A percentile compares a stretch with the other conserved stretches of the same genome.
Evolutionary conservation across 2,888 invertebrate species (phyloP).

Genomic region (Podotricha telesiphe): DNA sequence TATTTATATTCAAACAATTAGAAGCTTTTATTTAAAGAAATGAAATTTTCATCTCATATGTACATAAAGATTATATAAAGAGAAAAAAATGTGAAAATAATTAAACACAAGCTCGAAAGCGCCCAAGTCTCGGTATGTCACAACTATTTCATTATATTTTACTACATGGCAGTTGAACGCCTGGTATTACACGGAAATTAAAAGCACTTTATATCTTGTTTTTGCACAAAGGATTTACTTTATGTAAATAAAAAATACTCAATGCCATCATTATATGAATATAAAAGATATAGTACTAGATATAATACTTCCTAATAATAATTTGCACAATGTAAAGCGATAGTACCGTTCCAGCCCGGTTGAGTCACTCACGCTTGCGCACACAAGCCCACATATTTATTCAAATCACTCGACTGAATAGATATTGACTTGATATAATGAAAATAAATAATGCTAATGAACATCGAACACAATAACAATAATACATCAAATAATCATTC

Average conservation of each 20-base stretch:
- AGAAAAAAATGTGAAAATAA: conserved; percentile 11
- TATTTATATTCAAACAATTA: too few species aligned
- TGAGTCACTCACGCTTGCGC: not conserved
- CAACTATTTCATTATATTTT: conserved; percentile 20
- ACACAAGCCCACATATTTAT: conserved; percentile 20
- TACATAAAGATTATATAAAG: not conserved
- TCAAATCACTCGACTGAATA: conserved; percentile 18
- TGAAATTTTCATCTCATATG: too few species aligned
- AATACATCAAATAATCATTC: conserved; percentile 16
- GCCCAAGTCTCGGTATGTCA: not conserved
- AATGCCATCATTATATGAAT: too few species aligned
- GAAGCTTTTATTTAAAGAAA: too few species aligned
- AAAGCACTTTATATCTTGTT: conserved; percentile 4
- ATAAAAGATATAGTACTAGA: not conserved
- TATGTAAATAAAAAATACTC: not conserved
- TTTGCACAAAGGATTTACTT: not conserved
- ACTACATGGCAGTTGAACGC: conserved; percentile 3
- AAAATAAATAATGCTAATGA: conserved; percentile 23
- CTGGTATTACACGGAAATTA: conserved; percentile 8
- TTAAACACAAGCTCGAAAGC: conserved; percentile 6
- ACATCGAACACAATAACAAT: conserved; percentile 21
- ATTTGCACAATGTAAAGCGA: not conserved
- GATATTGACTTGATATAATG: conserved; percentile 25
- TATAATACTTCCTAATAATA: not conserved
- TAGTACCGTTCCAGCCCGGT: not conserved